Evolutionary conservation across 2,797 vertebrate genomes (phyloP), one percentile per base, ranked within the genome.

Genomic region (Melanotaenia nigrans): DNA sequence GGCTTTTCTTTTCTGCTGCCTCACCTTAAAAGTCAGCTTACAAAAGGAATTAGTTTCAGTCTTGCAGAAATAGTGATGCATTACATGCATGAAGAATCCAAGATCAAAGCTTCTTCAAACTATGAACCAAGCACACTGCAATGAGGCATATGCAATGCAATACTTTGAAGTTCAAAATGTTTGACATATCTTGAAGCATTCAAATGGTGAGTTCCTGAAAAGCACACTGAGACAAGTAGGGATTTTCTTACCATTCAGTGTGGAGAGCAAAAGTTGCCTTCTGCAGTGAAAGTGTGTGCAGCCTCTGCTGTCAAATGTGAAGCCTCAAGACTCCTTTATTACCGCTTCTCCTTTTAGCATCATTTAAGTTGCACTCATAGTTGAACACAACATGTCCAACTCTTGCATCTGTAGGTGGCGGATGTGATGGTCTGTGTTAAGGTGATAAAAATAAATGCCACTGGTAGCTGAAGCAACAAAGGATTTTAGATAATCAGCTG

Each of bases 91-190:
- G 25, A 57, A 69, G 74, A 86, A 79, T 65, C 67, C 42, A 3
- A 28, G 65, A 88, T 87, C 75, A 85, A 90, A 86, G 78, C 83
- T 54, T 9, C 30, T 63, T 75, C 45, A 45, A 79, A 78, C 75
- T 45, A 65, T 61, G 28, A 84, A 82, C 67, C 42, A 13, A 82
- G 62, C 59, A 22, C 61, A 40, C 6, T 60, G 61, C 61, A 77
- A 78, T 51, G 6, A 9, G 74, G 60, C 35, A 60, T 65, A 63
- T 76, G 73, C 77, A 83, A 84, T 76, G 68, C 73, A 20, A 9
- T 3, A 58, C 81, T 90, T 85, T 90, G 85, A 92, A 89, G 80
- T 80, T 66, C 28, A 77, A 82, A 81, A 81, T 86, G 73, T 79
- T 83, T 81, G 85, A 90, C 86, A 79, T 55, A 75, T 82, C 87